These are phyloP conservation scores for Drosophila aldrichi DNA, from an alignment of 2,888 invertebrate genomes.

Conservation along the genomic window DNA sequence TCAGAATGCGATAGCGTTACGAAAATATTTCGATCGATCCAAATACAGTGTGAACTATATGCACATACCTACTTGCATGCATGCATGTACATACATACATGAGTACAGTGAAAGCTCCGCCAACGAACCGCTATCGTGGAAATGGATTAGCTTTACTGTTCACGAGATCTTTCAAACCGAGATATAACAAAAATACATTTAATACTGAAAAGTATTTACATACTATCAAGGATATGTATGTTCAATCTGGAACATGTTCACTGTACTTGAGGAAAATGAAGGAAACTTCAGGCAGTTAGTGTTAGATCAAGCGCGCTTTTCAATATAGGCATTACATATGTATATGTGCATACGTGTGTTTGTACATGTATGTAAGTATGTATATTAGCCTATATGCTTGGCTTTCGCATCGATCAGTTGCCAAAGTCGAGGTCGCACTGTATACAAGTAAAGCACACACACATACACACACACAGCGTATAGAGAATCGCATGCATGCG, in stretches of 20 bases:
- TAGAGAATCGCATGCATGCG: neutral
- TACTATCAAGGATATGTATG: neutral
- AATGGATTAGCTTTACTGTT: neutral
- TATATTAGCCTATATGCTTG: constrained; percentile 4
- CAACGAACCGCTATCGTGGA: neutral
- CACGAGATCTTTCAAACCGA: neutral
- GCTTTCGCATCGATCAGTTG: constrained; percentile 57
- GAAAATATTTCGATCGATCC: constrained; percentile 29
- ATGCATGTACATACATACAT: neutral
- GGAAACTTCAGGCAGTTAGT: neutral
- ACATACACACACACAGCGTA: constrained; percentile 11
- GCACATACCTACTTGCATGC: neutral
- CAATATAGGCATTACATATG: neutral
- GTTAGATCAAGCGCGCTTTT: neutral
- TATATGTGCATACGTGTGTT: neutral
- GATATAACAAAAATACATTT: no score
- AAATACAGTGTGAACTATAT: constrained; percentile 10
- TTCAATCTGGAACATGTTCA: neutral
- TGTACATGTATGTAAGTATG: neutral
- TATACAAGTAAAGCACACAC: constrained; percentile 21
- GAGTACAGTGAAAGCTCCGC: neutral
- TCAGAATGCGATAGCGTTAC: constrained; percentile 49
- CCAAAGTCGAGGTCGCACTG: constrained; percentile 65
- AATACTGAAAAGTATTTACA: neutral
- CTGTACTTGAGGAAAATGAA: neutral